Evolutionary conservation across 2,888 invertebrate species (phyloP), one percentile per base, ranked within the genome.

Genomic region (Rhamnusium bicolor): DNA sequence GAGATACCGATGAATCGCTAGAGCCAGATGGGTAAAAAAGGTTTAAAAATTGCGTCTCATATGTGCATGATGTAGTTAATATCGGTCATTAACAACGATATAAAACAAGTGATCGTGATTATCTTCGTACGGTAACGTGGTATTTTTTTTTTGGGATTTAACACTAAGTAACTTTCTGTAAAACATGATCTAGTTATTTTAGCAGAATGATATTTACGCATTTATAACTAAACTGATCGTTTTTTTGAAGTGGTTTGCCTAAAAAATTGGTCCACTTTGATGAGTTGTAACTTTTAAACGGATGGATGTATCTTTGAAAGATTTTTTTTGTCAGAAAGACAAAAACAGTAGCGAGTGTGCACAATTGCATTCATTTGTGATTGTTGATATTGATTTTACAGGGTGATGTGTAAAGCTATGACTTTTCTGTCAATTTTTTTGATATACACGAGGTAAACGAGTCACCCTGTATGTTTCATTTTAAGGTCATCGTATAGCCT

Each of bases 61-160:
- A 40, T 40, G 40, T n/a, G 40, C 40, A 40, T 40, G 40, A 40
- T 40, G 40, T 40, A 40, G 40, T 40, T 51, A 18, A 51, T 51
- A 51, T 51, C 51, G 16, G 51, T 18, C 19, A 51, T 51, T 51
- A 51, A 51, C 51, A 19, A 19, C 19, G 54, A 24, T 24, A 54
- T 54, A 54, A 54, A 54, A 54, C 54, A 54, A 54, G 54, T 54
- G 54, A 27, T 54, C 54, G 54, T 54, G 54, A 54, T 54, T 19
- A 24, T 3, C n/a, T 24, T 21, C 24, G 1, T 21, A 19, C 21
- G 54, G 54, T 54, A 51, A 54, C 54, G 54, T 54, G 54, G 24
- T 54, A 54, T 27, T 24, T 14, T 54, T 54, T 54, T 51, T 51
- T 54, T 1, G 40, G 14, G n/a, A 24, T 24, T 14, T 24, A n/a